These are phyloP conservation scores for Drosophila kanapiae DNA, from an alignment of 1,140 invertebrate species.

Conservation along the genomic window DNA sequence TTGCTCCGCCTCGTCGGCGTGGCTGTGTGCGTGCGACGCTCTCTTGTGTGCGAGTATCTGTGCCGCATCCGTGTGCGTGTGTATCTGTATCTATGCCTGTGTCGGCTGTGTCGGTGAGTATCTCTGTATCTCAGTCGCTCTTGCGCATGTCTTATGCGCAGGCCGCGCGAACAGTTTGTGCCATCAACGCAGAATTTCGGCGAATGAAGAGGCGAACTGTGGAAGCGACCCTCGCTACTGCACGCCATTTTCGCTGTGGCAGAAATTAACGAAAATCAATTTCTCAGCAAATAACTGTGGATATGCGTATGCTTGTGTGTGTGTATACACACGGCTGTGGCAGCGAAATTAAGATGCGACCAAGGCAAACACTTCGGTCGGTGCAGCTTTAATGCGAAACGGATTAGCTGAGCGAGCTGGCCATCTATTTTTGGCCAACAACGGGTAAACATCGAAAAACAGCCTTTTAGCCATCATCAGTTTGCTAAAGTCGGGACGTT, in stretches of 20 bases:
- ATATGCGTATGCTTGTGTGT: neutral
- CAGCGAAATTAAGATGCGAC: constrained; percentile 48
- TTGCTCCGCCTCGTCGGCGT: constrained; percentile 80
- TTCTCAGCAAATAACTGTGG: constrained; percentile 41
- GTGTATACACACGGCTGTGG: constrained; percentile 16
- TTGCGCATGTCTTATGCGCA: constrained; percentile 78
- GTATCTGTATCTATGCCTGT: constrained; percentile 25
- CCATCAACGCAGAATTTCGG: neutral
- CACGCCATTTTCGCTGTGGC: constrained; percentile 69
- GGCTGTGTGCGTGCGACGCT: constrained; percentile 44
- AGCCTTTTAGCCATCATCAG: neutral
- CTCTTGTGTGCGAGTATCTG: constrained; percentile 32
- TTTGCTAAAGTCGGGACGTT: neutral
- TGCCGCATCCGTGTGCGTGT: constrained; percentile 40
- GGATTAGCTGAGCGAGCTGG: constrained; percentile 26
- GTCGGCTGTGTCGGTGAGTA: constrained; percentile 36
- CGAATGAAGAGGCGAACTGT: constrained; percentile 1
- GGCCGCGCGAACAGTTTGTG: constrained; percentile 50
- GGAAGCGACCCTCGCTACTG: constrained; percentile 41
- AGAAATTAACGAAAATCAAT: constrained; percentile 74
- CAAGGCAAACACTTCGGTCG: constrained; percentile 31
- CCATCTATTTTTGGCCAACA: constrained; percentile 20
- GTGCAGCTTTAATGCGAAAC: constrained; percentile 45
- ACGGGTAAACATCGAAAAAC: constrained; percentile 2
- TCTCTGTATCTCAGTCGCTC: constrained; percentile 73